These are phyloP conservation scores for Cairina moschata DNA, from an alignment of 2,113 vertebrate genomes.

Conservation along the genomic window DNA sequence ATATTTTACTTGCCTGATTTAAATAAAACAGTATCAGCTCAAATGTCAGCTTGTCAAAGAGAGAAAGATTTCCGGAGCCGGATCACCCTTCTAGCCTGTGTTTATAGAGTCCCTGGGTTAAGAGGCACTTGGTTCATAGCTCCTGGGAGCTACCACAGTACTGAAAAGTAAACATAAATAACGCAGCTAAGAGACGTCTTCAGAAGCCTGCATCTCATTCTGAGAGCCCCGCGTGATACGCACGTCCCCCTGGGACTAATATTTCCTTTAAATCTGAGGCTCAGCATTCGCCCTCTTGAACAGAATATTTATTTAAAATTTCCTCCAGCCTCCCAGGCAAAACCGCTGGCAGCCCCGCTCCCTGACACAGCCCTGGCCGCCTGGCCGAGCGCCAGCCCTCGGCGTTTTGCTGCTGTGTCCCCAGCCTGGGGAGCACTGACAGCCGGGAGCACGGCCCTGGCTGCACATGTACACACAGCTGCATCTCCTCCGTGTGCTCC, in stretches of 20 bases:
- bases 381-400: neutral
- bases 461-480: accelerated
- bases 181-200: slow-evolving; percentile 27
- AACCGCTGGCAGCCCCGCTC: neutral
- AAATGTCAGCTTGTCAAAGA: slow-evolving; percentile 28
- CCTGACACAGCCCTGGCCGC: neutral
- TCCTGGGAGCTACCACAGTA: slow-evolving; percentile 45
- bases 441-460: neutral
- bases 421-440: neutral
- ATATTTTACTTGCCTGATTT: slow-evolving; percentile 9
- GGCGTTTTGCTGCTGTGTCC: accelerated
- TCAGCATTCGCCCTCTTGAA: neutral
- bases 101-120: slow-evolving; percentile 55
- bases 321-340: neutral
- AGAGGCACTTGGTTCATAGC: slow-evolving; percentile 52
- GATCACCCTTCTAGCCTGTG: slow-evolving; percentile 30
- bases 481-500: accelerated
- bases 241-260: slow-evolving; percentile 27
- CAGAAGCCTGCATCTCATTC: slow-evolving; percentile 10
- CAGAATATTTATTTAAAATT: slow-evolving; percentile 29
- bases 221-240: neutral
- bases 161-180: slow-evolving; percentile 59
- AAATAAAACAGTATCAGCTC: slow-evolving; percentile 29
- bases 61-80: neutral
- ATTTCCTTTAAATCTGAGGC: neutral